Evolutionary conservation across 2,113 vertebrate species (phyloP).

Genomic region (Pelusios castaneus): DNA sequence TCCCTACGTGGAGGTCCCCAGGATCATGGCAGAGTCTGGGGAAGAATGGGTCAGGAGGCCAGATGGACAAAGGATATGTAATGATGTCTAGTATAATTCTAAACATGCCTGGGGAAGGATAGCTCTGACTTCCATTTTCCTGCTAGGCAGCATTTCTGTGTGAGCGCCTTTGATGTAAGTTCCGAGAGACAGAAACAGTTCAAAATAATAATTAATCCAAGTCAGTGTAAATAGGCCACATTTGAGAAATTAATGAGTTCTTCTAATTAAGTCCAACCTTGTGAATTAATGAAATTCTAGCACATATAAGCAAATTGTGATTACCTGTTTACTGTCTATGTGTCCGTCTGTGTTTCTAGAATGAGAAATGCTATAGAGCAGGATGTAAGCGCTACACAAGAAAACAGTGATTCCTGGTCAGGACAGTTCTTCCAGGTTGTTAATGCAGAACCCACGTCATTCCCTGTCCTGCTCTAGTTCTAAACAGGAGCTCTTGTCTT

Average conservation of each 20-base stretch:
- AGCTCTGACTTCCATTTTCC: background rate
- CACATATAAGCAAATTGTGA: background rate
- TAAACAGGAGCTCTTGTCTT: constrained; percentile 1
- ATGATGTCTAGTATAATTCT: background rate
- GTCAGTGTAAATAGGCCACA: background rate
- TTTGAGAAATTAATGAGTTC: background rate
- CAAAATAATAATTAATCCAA: background rate
- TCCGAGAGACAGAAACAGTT: background rate
- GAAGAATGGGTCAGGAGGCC: background rate
- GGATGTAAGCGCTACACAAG: background rate
- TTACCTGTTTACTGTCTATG: rapidly evolving
- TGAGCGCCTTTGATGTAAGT: background rate
- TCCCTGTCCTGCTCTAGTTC: constrained; percentile 1
- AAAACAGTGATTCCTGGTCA: background rate
- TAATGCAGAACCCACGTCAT: background rate
- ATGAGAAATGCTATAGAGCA: background rate
- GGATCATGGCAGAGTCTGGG: rapidly evolving
- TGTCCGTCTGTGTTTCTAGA: rapidly evolving
- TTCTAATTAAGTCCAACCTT: background rate
- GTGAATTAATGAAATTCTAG: background rate
- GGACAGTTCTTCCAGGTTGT: background rate
- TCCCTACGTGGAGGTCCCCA: background rate
- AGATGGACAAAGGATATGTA: rapidly evolving
- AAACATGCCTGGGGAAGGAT: rapidly evolving
- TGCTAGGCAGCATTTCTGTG: background rate